A percentile compares a stretch with the other conserved stretches of the same genome.
Conservation (phyloP, 1,140 invertebrate genomes). For the Cotesia glomerata region DNA sequence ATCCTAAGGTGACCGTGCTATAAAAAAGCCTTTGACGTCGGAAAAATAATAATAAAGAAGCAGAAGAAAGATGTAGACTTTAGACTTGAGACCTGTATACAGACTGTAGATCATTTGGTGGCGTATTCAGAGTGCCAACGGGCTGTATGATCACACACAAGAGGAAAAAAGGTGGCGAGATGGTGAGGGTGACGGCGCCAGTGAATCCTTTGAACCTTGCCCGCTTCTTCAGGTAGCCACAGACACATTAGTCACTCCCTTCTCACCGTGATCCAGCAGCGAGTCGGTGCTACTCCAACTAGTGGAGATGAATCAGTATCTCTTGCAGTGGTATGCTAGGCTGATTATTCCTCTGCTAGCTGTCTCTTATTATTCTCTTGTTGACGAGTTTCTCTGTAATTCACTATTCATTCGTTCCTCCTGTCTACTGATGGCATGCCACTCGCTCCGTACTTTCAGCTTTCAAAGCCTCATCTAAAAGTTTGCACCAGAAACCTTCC, state of each 20-base stretch:
- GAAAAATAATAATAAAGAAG: too few relatives aligned
- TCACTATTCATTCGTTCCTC: not conserved
- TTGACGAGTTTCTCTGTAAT: constrained; percentile 7
- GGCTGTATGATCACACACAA: not conserved
- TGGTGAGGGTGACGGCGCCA: constrained; percentile 55
- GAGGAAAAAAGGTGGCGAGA: constrained; percentile 35
- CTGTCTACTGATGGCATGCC: not conserved
- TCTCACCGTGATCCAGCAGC: constrained; percentile 25
- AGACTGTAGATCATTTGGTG: not conserved
- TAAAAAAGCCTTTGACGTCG: too few relatives aligned
- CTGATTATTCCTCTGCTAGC: not conserved
- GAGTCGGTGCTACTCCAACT: too few relatives aligned
- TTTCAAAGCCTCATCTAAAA: too few relatives aligned
- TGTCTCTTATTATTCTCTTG: not conserved
- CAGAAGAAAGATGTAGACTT: too few relatives aligned
- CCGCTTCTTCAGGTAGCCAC: constrained; percentile 63
- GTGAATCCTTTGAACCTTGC: constrained; percentile 59
- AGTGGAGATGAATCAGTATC: not conserved
- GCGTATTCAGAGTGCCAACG: not conserved
- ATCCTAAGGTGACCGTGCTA: not conserved
- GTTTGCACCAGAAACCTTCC: too few relatives aligned
- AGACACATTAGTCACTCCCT: constrained; percentile 64
- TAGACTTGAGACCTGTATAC: not conserved
- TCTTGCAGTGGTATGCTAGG: not conserved
- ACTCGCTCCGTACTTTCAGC: constrained; percentile 22